Evolutionary conservation across 2,888 invertebrate species (phyloP), one percentile per base, ranked within the genome.

Genomic region (Cataglyphis rosenhaueri): DNA sequence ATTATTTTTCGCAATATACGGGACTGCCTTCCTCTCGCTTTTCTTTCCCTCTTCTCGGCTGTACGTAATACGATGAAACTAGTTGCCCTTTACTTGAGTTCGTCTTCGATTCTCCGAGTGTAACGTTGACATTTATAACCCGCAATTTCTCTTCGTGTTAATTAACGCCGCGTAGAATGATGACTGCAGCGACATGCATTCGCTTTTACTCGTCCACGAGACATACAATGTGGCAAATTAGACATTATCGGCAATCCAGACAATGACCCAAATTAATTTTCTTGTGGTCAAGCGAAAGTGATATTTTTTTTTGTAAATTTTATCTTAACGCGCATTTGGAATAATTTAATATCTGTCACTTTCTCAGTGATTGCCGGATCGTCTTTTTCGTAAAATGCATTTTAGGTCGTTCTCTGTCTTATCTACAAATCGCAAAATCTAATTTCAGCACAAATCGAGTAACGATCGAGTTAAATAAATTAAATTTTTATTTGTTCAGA

Each of bases 31-130:
- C 70, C 75, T 59, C 38, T 62, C 29, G n/a, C 55, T 64, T 68
- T 15, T 74, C 21, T 38, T 9, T 61, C n/a, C 41, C 52, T 73
- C 75, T 74, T 41, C 9, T 52, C 75, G 71, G 71, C 44, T 35
- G 29, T 70, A 64, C 8, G 32, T 25, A 65, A 29, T 25, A 21
- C 55, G 81, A 81, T 65, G 66, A 79, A 85, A 84, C 86, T 75
- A 59, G 86, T 85, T 89, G 89, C 89, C 89, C 89, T 89, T 89
- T 89, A 85, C 88, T 48, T 41, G 25, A 29, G 21, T 65, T 78
- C 83, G 12, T 83, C 83, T 57, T 83, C 61, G 44, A 29, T 44
- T 75, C 61, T 38, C 70, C 57, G 62, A 65, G 52, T n/a, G 73
- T 59, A 68, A 73, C 44, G 48, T 8, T 76, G 87, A 41, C 84